These are phyloP conservation scores for Pseudopipra pipra DNA, from an alignment of 2,113 vertebrate genomes.

Conservation along the genomic window DNA sequence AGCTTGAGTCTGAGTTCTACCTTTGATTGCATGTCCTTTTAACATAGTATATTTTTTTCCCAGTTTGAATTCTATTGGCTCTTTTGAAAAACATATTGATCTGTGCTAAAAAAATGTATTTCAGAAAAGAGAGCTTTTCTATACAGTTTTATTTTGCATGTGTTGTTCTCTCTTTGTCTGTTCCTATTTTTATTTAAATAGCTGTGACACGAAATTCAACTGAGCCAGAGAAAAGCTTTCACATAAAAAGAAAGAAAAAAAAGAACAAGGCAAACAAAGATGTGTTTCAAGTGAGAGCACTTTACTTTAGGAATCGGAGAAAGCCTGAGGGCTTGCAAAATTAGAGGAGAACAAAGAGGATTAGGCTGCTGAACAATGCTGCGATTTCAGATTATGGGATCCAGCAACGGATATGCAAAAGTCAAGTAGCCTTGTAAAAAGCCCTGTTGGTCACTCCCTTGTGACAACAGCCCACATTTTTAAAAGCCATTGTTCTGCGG, in stretches of 20 bases:
- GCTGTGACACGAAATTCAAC: not conserved
- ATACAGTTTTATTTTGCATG: not conserved
- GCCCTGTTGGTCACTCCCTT: slow-evolving; percentile 11
- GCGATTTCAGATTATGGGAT: slow-evolving; percentile 64
- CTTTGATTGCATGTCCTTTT: not conserved
- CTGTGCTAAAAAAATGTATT: not conserved
- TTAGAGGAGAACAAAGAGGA: slow-evolving; percentile 67
- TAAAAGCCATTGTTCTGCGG: slow-evolving; percentile 26
- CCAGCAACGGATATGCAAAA: slow-evolving; percentile 60
- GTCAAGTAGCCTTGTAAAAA: slow-evolving; percentile 59
- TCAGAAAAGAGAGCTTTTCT: not conserved
- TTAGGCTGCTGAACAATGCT: slow-evolving; percentile 51
- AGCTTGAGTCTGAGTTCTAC: not conserved
- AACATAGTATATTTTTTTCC: not conserved
- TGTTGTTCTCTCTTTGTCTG: slow-evolving; percentile 9
- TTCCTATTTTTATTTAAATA: slow-evolving; percentile 43
- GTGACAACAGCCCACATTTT: slow-evolving; percentile 21
- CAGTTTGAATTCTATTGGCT: not conserved
- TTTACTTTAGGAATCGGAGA: slow-evolving; percentile 45
- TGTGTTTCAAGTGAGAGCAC: slow-evolving; percentile 38
- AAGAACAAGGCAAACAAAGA: slow-evolving; percentile 41
- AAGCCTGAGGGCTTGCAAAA: slow-evolving; percentile 50
- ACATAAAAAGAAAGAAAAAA: slow-evolving; percentile 25
- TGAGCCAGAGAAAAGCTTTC: slow-evolving; percentile 4
- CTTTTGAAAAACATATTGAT: not conserved